These are phyloP conservation scores for Brachionus paranguensis DNA, from an alignment of 1,140 invertebrate species.

Conservation along the genomic window DNA sequence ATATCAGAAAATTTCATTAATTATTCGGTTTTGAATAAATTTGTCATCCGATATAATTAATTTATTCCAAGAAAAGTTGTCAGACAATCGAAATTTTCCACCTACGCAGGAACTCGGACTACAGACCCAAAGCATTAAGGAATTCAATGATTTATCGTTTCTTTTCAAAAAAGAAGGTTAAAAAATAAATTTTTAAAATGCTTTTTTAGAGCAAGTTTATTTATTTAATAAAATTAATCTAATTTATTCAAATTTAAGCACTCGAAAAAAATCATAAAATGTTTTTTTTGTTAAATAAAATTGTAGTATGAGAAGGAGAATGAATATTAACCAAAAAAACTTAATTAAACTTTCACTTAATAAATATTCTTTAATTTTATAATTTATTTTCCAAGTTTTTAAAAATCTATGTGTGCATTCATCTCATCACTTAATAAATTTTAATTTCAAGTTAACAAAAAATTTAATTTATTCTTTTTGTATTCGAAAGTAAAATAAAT, in stretches of 20 bases:
- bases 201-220: not conserved
- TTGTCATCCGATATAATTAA: not conserved
- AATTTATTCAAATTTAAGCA: not conserved
- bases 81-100: not conserved
- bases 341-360: too few species aligned
- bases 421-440: too few species aligned
- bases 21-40: not conserved
- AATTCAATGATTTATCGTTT: not conserved
- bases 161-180: too few species aligned
- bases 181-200: too few species aligned
- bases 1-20: not conserved
- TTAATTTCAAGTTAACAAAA: too few species aligned
- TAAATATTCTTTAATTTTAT: not conserved
- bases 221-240: not conserved
- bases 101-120: not conserved
- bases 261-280: not conserved
- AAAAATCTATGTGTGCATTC: too few species aligned
- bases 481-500: too few species aligned
- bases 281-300: not conserved
- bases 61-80: not conserved
- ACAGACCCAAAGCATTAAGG: not conserved
- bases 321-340: too few species aligned
- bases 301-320: too few species aligned
- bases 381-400: not conserved
- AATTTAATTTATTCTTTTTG: too few species aligned